Evolutionary conservation across 2,888 invertebrate genomes (phyloP).

Genomic region (Netelia virgata): DNA sequence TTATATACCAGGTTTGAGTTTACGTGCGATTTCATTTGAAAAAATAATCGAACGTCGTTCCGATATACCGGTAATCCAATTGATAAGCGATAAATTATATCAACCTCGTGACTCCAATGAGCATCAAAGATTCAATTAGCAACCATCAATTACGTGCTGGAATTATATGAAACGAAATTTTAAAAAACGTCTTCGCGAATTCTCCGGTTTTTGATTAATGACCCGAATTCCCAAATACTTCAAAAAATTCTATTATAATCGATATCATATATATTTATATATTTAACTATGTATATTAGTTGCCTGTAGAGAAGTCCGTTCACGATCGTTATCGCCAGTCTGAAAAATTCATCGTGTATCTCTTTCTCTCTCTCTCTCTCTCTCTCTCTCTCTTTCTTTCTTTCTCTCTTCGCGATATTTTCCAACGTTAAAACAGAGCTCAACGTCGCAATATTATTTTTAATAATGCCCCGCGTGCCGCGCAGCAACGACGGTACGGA

Average conservation of each 20-base stretch:
- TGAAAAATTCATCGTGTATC: slow-evolving; percentile 64
- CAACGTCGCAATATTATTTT: slow-evolving; percentile 82
- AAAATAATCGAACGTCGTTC: no score
- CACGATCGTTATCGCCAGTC: slow-evolving; percentile 65
- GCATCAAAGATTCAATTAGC: not conserved
- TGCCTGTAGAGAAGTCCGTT: slow-evolving; percentile 42
- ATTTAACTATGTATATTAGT: slow-evolving; percentile 26
- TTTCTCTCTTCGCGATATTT: slow-evolving; percentile 56
- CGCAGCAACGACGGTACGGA: slow-evolving; percentile 58
- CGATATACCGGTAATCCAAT: no score
- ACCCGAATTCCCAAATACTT: slow-evolving; percentile 12
- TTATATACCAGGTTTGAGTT: not conserved
- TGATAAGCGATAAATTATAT: not conserved
- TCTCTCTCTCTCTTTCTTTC: slow-evolving; percentile 33
- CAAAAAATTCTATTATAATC: slow-evolving; percentile 41
- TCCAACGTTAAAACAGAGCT: slow-evolving; percentile 71
- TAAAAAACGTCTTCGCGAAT: not conserved
- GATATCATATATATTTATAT: slow-evolving; percentile 61
- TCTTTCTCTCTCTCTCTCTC: slow-evolving; percentile 33
- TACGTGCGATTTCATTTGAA: no score
- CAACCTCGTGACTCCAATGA: not conserved
- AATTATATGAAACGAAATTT: not conserved
- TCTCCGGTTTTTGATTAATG: slow-evolving; percentile 27
- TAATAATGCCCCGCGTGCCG: slow-evolving; percentile 80
- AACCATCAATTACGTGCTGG: not conserved